A percentile compares a stretch with the other conserved stretches of the same genome.
phyloP scores from a whole-genome alignment of 2,113 vertebrate species.

The Cyrtonyx montezumae region DNA sequence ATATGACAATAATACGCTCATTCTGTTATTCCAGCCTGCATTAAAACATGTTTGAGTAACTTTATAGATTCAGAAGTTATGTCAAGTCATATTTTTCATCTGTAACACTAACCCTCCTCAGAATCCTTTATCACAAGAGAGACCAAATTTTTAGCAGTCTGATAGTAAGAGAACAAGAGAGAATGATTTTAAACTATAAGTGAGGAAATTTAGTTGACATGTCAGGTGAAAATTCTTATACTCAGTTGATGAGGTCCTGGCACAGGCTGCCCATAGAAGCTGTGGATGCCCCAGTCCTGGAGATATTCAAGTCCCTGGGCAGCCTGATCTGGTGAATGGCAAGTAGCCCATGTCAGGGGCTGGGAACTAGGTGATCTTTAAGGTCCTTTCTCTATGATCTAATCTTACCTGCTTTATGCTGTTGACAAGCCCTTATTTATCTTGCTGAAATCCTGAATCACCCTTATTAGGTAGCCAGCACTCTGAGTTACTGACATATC shows the following conservation, averaged over 20 bases:
- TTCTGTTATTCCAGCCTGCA: neutral
- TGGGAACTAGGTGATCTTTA: too few species aligned
- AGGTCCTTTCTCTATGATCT: neutral
- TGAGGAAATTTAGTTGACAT: too few species aligned
- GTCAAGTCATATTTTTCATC: neutral
- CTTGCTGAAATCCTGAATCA: neutral
- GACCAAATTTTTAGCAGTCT: too few species aligned
- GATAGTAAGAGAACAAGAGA: too few species aligned
- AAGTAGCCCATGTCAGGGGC: too few species aligned
- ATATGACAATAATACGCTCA: neutral
- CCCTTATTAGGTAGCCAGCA: neutral
- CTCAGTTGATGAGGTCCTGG: too few species aligned
- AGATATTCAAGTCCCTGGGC: too few species aligned
- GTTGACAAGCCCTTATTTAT: neutral
- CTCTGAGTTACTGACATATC: neutral
- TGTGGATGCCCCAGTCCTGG: too few species aligned
- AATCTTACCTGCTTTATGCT: neutral
- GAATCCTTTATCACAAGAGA: neutral
- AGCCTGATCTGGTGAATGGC: too few species aligned
- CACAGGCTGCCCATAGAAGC: too few species aligned
- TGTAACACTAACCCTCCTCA: neutral
- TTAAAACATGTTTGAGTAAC: neutral
- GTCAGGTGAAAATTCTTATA: too few species aligned
- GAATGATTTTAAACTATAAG: too few species aligned
- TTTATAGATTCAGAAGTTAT: neutral